Conservation (phyloP, 1,140 invertebrate genomes). For the Samia ricini region DNA sequence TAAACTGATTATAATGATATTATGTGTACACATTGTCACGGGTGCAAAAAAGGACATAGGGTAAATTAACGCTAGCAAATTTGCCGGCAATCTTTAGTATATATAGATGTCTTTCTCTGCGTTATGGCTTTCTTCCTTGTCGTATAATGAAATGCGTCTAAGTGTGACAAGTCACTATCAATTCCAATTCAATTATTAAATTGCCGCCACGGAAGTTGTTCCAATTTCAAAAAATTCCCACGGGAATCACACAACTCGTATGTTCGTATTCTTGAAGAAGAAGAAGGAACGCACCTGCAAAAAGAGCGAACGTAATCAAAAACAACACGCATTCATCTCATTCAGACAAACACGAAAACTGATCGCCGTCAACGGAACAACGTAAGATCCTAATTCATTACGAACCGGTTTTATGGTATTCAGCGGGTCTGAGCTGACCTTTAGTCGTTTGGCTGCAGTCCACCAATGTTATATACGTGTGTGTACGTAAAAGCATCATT, state of each 20-base stretch:
- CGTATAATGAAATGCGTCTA: too few relatives aligned
- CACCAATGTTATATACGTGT: not conserved
- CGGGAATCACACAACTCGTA: not conserved
- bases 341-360: not conserved
- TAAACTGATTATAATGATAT: too few relatives aligned
- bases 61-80: too few relatives aligned
- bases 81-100: too few relatives aligned
- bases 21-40: too few relatives aligned
- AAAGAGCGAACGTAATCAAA: not conserved
- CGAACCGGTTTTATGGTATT: not conserved
- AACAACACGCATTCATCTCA: not conserved
- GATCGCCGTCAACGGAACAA: not conserved
- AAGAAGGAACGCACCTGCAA: not conserved
- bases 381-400: not conserved
- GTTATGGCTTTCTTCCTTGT: too few relatives aligned
- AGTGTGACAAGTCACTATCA: too few relatives aligned
- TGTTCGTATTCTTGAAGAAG: too few relatives aligned
- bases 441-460: not conserved
- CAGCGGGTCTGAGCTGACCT: not conserved
- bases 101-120: too few relatives aligned
- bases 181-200: too few relatives aligned
- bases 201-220: too few relatives aligned
- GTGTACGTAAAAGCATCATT: not conserved
- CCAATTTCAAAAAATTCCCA: not conserved
- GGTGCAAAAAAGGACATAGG: too few relatives aligned